These are phyloP conservation scores for Erythrolamprus reginae DNA, from an alignment of 2,113 vertebrate species.

Conservation along the genomic window DNA sequence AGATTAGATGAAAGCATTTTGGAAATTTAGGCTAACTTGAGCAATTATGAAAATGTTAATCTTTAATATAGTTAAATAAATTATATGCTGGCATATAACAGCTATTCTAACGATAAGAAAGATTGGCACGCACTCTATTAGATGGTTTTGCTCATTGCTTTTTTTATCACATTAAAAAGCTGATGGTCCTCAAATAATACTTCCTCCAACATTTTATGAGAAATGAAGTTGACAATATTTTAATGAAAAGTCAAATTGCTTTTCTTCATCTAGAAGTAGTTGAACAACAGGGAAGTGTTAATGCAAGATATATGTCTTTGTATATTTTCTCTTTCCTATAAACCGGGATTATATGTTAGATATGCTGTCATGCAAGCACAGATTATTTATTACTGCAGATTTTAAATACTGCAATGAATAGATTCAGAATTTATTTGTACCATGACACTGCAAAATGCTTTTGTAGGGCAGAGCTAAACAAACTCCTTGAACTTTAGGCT, in stretches of 20 bases:
- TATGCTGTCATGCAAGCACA: neutral
- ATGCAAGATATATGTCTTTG: neutral
- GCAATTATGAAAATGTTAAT: constrained; percentile 4
- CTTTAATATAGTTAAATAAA: neutral
- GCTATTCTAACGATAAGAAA: neutral
- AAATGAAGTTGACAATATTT: neutral
- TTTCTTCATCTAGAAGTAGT: neutral
- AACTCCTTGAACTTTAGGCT: neutral
- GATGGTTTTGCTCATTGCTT: neutral
- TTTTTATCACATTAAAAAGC: neutral
- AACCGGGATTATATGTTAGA: neutral
- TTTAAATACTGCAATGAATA: neutral
- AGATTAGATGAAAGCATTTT: neutral
- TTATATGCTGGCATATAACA: neutral
- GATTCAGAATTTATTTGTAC: neutral
- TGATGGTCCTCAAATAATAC: neutral
- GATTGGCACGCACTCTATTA: neutral
- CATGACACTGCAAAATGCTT: neutral
- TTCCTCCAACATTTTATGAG: neutral
- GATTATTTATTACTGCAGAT: neutral
- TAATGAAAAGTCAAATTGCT: neutral
- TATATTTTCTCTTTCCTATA: neutral
- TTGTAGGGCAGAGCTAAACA: neutral
- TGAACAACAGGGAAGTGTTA: neutral
- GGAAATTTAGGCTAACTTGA: neutral